Percentiles rank a stretch among this genome's conserved stretches.
Evolutionary conservation across 1,140 invertebrate species (phyloP).

Genomic region (Thaumatotibia leucotreta): DNA sequence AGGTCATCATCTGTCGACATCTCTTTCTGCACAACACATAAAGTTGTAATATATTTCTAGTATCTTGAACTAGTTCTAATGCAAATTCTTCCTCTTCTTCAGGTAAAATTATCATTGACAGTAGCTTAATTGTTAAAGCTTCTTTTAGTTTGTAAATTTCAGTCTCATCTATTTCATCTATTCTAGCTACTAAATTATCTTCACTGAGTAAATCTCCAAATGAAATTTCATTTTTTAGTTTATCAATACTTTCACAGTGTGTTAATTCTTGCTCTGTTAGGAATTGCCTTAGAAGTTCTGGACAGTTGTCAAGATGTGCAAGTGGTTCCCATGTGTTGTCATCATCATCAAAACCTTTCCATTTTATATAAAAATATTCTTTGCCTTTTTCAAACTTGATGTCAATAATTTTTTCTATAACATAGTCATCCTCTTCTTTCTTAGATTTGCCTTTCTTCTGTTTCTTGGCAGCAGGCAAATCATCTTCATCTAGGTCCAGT

Average conservation of each 20-base stretch:
- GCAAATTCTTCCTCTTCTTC: slow-evolving; percentile 48
- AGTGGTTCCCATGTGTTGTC: slow-evolving; percentile 92
- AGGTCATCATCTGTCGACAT: slow-evolving; percentile 77
- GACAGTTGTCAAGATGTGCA: slow-evolving; percentile 81
- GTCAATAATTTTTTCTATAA: slow-evolving; percentile 84
- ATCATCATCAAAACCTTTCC: slow-evolving; percentile 85
- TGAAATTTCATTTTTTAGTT: slow-evolving; percentile 57
- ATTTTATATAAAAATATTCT: slow-evolving; percentile 88
- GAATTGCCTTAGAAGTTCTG: slow-evolving; percentile 76
- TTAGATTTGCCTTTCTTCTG: slow-evolving; percentile 39
- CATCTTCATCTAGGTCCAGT: slow-evolving; percentile 31
- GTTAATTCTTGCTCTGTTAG: slow-evolving; percentile 65
- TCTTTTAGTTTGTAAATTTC: slow-evolving; percentile 45
- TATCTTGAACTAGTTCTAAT: slow-evolving; percentile 48
- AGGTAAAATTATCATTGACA: slow-evolving; percentile 54
- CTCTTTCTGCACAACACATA: slow-evolving; percentile 65
- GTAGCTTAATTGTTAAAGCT: slow-evolving; percentile 58
- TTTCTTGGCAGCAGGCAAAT: slow-evolving; percentile 38
- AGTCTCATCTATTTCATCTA: slow-evolving; percentile 43
- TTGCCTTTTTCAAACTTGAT: slow-evolving; percentile 76
- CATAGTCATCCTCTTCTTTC: slow-evolving; percentile 76
- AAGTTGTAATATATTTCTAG: slow-evolving; percentile 58
- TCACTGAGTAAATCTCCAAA: slow-evolving; percentile 54
- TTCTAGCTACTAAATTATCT: slow-evolving; percentile 56
- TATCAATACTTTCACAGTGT: slow-evolving; percentile 50